Percentiles rank a stretch among this genome's conserved stretches.
These are phyloP conservation scores for Sminthurides bifidus DNA, from an alignment of 1,140 invertebrate species.

Conservation along the genomic window DNA sequence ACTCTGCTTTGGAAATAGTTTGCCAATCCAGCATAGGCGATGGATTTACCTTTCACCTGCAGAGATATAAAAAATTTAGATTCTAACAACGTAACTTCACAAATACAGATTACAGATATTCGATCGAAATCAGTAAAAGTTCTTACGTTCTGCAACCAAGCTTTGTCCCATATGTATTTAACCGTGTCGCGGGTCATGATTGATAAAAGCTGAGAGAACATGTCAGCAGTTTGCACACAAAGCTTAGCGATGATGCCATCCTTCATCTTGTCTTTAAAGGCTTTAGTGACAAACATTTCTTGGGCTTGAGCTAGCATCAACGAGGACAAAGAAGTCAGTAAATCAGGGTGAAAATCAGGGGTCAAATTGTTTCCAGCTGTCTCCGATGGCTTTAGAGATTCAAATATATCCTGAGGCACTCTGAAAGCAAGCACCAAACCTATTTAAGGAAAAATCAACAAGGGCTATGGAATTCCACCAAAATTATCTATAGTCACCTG, in stretches of 20 bases:
- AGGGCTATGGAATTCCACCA: neutral
- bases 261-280: conserved; percentile 70
- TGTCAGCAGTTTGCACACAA: conserved; percentile 79
- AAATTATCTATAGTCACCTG: conserved; percentile 48
- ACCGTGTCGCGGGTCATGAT: conserved; percentile 75
- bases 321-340: conserved; percentile 64
- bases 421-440: conserved; percentile 42
- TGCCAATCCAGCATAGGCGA: conserved; percentile 70
- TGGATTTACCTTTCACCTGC: conserved; percentile 71
- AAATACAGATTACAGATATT: neutral
- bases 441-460: neutral
- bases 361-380: conserved; percentile 84
- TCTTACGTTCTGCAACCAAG: conserved; percentile 60
- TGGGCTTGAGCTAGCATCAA: conserved; percentile 96
- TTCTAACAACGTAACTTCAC: neutral
- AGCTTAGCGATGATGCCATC: conserved; percentile 72
- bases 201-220: conserved; percentile 81
- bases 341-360: conserved; percentile 86
- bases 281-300: conserved; percentile 92
- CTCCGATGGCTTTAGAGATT: conserved; percentile 65
- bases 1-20: conserved; percentile 80
- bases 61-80: conserved; percentile 19
- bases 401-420: conserved; percentile 81
- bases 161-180: conserved; percentile 74
- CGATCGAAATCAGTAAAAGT: neutral